A percentile compares a stretch with the other conserved stretches of the same genome.
phyloP scores from a whole-genome alignment of 1,140 invertebrate genomes.

The Heliconius himera region DNA sequence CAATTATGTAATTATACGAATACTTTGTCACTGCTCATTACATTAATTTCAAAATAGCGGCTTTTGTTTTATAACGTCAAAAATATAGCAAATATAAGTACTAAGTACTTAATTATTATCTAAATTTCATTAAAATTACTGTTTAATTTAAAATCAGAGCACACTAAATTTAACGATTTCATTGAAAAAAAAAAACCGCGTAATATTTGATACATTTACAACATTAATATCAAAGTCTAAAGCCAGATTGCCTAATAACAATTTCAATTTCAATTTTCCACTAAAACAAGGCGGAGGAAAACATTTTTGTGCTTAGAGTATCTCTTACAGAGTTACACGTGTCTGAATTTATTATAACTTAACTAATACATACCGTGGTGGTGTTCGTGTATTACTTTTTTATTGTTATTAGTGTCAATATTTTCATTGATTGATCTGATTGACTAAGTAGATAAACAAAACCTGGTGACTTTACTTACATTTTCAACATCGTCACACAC shows the following conservation, averaged over 20 bases:
- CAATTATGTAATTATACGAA: no score
- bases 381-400: constrained; percentile 15
- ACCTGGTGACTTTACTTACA: no score
- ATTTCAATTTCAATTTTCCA: constrained; percentile 42
- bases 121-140: not conserved
- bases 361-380: constrained; percentile 9
- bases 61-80: not conserved
- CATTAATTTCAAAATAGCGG: not conserved
- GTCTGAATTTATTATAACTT: constrained; percentile 36
- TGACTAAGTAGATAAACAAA: no score
- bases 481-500: no score
- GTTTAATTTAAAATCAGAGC: not conserved
- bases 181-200: not conserved
- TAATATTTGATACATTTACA: constrained; percentile 27
- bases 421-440: no score
- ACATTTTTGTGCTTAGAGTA: constrained; percentile 36
- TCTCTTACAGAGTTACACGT: constrained; percentile 38
- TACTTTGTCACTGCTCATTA: not conserved
- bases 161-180: not conserved
- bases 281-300: constrained; percentile 38
- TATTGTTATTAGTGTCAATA: not conserved
- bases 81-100: not conserved
- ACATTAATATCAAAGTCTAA: constrained; percentile 30
- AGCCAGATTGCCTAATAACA: constrained; percentile 32
- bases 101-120: not conserved